Evolutionary conservation across 1,140 invertebrate genomes (phyloP).

Genomic region (Drosophila quadrilineata): DNA sequence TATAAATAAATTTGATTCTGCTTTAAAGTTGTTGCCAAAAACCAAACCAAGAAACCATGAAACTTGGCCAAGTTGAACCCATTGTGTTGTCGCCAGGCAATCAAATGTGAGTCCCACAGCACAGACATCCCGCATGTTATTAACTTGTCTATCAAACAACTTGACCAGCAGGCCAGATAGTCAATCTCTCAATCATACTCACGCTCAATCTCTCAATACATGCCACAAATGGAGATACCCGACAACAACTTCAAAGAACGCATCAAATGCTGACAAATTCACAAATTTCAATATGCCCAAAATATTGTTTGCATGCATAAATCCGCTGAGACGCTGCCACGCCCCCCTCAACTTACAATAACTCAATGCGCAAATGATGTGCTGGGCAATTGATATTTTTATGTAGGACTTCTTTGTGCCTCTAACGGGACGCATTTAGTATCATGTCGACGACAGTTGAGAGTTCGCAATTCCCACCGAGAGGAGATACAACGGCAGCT

Average conservation of each 20-base stretch:
- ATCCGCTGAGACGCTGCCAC: slow-evolving; percentile 50
- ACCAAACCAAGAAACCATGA: not conserved
- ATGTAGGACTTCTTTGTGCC: slow-evolving; percentile 9
- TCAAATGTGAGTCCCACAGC: slow-evolving; percentile 16
- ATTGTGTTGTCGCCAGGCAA: slow-evolving; percentile 15
- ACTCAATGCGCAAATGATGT: slow-evolving; percentile 64
- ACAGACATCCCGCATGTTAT: slow-evolving; percentile 27
- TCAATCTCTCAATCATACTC: no score
- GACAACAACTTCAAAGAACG: slow-evolving; percentile 21
- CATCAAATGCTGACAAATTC: slow-evolving; percentile 37
- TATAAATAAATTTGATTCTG: slow-evolving; percentile 9
- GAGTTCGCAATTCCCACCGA: slow-evolving; percentile 16
- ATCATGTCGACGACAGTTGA: slow-evolving; percentile 46
- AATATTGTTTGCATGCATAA: slow-evolving; percentile 65
- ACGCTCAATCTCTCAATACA: no score
- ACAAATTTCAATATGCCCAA: slow-evolving; percentile 41
- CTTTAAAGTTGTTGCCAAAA: slow-evolving; percentile 8
- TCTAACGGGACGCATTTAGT: slow-evolving; percentile 47
- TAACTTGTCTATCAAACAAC: slow-evolving; percentile 6
- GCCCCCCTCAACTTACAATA: no score
- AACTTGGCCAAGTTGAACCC: not conserved
- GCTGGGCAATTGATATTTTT: slow-evolving; percentile 40
- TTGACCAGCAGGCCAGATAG: slow-evolving; percentile 27
- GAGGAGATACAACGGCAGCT: no score
- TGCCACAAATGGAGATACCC: no score